Percentiles rank a stretch among this genome's conserved stretches.
phyloP scores from a whole-genome alignment of 2,797 vertebrate genomes.

The Girardinus metallicus region DNA sequence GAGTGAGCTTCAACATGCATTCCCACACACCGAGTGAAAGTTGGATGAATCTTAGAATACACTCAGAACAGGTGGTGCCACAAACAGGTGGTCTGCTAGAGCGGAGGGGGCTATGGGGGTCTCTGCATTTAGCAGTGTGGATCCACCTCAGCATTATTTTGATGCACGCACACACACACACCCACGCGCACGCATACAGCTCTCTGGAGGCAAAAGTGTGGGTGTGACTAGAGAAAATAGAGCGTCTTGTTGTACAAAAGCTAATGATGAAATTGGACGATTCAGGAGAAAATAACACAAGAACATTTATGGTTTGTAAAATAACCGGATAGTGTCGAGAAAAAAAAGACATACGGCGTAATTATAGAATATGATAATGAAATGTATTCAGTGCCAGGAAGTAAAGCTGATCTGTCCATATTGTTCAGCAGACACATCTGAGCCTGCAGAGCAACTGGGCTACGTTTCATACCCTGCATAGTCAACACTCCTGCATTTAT shows the following conservation, averaged over 20 bases:
- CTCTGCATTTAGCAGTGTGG: conserved; percentile 27
- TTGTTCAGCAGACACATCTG: conserved; percentile 12
- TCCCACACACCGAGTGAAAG: conserved; percentile 14
- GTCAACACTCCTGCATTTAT: conserved; percentile 31
- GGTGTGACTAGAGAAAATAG: conserved; percentile 47
- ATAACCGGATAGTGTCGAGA: conserved; percentile 48
- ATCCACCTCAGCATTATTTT: conserved; percentile 48
- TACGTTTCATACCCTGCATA: not conserved
- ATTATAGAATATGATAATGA: conserved; percentile 52
- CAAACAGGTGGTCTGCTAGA: conserved; percentile 25
- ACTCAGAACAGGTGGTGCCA: conserved; percentile 33
- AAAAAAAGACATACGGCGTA: conserved; percentile 32
- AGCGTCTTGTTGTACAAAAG: conserved; percentile 43
- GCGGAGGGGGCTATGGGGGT: conserved; percentile 13
- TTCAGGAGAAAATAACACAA: conserved; percentile 57
- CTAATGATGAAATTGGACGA: conserved; percentile 54
- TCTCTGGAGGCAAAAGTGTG: conserved; percentile 37
- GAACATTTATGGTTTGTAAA: conserved; percentile 49
- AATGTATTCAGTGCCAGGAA: conserved; percentile 23
- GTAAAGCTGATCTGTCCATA: conserved; percentile 15
- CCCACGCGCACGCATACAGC: conserved; percentile 14
- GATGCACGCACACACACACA: conserved; percentile 8
- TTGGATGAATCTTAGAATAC: conserved; percentile 36
- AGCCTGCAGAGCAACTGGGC: conserved; percentile 14
- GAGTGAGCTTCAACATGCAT: conserved; percentile 18